Conservation (phyloP, 2,888 invertebrate species). For the Pardosa pseudoannulata region DNA sequence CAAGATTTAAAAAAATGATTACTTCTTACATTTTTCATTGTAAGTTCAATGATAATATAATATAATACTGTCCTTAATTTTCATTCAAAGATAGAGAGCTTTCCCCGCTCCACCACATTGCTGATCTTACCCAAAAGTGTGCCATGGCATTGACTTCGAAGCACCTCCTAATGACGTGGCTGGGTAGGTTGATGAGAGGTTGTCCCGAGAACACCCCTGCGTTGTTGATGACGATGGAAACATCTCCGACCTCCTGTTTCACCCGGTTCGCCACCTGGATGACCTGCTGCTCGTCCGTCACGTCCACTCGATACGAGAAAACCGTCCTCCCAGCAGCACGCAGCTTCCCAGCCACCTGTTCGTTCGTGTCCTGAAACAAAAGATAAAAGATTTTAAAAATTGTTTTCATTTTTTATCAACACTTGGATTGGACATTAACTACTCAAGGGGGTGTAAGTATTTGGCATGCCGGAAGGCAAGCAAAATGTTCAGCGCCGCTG, state of each 20-base stretch:
- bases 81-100: no score
- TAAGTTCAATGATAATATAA: no score
- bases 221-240: slow-evolving; percentile 89
- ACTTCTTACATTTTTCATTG: no score
- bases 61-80: no score
- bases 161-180: slow-evolving; percentile 83
- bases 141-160: slow-evolving; percentile 88
- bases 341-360: slow-evolving; percentile 70
- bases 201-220: slow-evolving; percentile 92
- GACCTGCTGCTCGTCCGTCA: slow-evolving; percentile 84
- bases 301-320: slow-evolving; percentile 83
- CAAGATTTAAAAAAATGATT: no score
- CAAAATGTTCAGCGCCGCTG: no score
- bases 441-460: no score
- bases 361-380: slow-evolving; percentile 58
- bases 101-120: no score
- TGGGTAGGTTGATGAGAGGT: slow-evolving; percentile 82
- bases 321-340: slow-evolving; percentile 75
- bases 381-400: no score
- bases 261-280: slow-evolving; percentile 81
- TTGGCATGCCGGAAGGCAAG: no score
- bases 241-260: slow-evolving; percentile 84
- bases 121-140: slow-evolving; percentile 89
- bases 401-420: no score
- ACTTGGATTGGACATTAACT: no score